Evolutionary conservation across 2,113 vertebrate species (phyloP).

Genomic region (Ictalurus punctatus): DNA sequence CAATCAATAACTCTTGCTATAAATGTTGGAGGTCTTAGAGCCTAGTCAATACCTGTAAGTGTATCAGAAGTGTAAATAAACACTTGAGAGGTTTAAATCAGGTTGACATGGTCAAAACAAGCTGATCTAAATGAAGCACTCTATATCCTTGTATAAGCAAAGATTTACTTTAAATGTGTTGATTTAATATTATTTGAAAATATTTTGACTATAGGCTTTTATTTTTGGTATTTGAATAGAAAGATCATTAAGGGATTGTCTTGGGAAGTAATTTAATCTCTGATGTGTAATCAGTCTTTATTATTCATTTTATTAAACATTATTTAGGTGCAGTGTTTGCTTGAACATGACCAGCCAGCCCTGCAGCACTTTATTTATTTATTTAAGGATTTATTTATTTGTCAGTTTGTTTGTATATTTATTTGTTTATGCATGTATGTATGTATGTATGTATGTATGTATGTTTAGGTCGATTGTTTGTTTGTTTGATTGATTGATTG

Average conservation of each 20-base stretch:
- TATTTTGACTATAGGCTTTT: neutral
- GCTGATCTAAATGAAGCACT: conserved; percentile 38
- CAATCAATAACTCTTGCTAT: conserved; percentile 57
- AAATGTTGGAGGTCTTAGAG: conserved; percentile 48
- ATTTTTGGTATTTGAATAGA: neutral
- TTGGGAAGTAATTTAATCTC: neutral
- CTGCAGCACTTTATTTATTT: neutral
- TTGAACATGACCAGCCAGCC: neutral
- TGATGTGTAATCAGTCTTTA: neutral
- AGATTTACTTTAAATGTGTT: neutral
- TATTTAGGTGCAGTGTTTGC: neutral
- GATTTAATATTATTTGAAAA: neutral
- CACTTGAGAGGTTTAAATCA: conserved; percentile 45
- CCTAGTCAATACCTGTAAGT: conserved; percentile 55
- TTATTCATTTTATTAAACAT: neutral
- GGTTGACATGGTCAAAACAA: conserved; percentile 15
- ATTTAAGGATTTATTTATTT: neutral
- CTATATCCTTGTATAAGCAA: neutral
- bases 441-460: too few species aligned
- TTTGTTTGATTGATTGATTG: too few species aligned
- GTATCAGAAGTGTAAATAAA: conserved; percentile 60
- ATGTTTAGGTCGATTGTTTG: too few species aligned
- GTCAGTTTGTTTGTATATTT: neutral
- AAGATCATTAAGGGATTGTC: neutral
- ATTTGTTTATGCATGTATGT: too few species aligned